phyloP scores from a whole-genome alignment of 2,113 vertebrate species.

The Apeltes quadracus region DNA sequence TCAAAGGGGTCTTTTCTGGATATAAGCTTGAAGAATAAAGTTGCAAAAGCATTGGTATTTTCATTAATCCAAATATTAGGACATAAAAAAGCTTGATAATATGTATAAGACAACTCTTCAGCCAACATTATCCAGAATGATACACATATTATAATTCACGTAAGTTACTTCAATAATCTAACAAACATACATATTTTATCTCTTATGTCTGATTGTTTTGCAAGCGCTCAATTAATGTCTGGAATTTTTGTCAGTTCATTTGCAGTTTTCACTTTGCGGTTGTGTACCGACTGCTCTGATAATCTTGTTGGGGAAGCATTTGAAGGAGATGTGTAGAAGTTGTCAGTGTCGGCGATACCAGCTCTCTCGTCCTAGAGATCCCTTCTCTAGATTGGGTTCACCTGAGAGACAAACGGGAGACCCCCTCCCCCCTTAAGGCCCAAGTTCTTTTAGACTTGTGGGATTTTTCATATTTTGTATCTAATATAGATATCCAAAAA shows the following conservation, averaged over 20 bases:
- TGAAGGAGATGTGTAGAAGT: conserved; percentile 32
- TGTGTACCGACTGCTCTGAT: conserved; percentile 65
- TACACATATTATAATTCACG: background rate
- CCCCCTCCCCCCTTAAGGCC: no score
- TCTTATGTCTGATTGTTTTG: conserved; percentile 76
- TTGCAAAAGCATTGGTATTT: background rate
- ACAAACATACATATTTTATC: background rate
- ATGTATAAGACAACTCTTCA: background rate
- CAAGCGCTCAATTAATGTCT: conserved; percentile 68
- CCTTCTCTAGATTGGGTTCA: conserved; percentile 36
- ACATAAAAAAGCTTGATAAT: conserved; percentile 1
- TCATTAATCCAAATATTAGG: background rate
- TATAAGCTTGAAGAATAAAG: background rate
- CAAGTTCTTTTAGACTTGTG: no score
- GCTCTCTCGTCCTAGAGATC: conserved; percentile 30
- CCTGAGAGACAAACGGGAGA: conserved; percentile 26
- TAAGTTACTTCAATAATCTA: background rate
- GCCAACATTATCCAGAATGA: background rate
- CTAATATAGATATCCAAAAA: no score
- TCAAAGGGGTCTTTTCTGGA: background rate
- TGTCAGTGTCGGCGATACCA: conserved; percentile 46
- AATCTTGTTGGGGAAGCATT: conserved; percentile 60
- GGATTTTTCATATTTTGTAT: no score
- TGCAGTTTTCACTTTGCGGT: conserved; percentile 51
- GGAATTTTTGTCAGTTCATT: conserved; percentile 66